Conservation (phyloP, 23 tunicate genomes). For the Halocynthia roretzi region DNA sequence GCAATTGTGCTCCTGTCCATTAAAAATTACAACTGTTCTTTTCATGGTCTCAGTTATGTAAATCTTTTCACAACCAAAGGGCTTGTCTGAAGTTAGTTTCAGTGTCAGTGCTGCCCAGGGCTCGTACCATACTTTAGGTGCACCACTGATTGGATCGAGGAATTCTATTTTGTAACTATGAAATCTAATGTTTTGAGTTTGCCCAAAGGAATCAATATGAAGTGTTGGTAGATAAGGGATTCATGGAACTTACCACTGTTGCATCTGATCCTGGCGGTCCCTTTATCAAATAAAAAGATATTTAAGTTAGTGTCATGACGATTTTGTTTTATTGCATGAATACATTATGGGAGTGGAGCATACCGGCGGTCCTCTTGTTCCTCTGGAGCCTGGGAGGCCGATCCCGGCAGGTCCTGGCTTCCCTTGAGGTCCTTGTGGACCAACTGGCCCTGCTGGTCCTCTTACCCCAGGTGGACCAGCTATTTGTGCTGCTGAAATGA, state of each 20-base stretch:
- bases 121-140: neutral
- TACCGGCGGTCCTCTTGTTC: conserved; percentile 28
- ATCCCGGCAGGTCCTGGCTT: neutral
- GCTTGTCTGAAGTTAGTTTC: too few relatives aligned
- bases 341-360: neutral
- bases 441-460: conserved; percentile 6
- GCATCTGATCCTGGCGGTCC: conserved; percentile 20
- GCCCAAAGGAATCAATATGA: too few relatives aligned
- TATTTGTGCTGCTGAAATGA: too few relatives aligned
- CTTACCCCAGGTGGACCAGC: conserved; percentile 11
- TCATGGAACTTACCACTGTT: conserved; percentile 8
- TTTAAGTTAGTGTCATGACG: neutral
- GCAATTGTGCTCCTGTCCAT: too few relatives aligned
- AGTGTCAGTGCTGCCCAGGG: too few relatives aligned
- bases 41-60: too few relatives aligned
- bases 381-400: conserved; percentile 3
- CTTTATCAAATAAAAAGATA: neutral
- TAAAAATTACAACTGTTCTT: too few relatives aligned
- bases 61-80: too few relatives aligned
- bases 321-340: neutral
- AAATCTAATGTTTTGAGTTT: too few relatives aligned
- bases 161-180: neutral
- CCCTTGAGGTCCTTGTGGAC: conserved; percentile 27
- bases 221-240: neutral
- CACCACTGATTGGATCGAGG: neutral